Percentiles rank a stretch among this genome's conserved stretches.
These are phyloP conservation scores for Phrynocephalus guinanensis DNA, from an alignment of 2,797 vertebrate genomes.

Conservation along the genomic window DNA sequence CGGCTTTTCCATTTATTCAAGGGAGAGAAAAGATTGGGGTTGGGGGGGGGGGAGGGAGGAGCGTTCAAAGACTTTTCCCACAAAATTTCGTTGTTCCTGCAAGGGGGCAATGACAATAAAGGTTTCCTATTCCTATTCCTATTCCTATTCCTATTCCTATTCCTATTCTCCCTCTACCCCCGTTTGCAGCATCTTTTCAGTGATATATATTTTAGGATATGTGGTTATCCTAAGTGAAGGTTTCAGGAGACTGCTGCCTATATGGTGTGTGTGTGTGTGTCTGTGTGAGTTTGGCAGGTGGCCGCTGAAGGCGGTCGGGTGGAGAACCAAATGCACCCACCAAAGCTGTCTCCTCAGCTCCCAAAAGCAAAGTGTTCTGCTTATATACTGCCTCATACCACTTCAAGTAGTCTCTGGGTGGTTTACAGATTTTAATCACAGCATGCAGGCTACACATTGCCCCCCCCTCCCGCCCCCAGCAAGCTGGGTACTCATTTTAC, in stretches of 20 bases:
- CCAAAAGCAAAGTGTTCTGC: neutral
- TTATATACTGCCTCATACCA: no score
- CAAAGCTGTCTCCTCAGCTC: slow-evolving; percentile 46
- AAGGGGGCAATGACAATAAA: no score
- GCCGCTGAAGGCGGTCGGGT: slow-evolving; percentile 26
- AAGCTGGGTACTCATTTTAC: no score
- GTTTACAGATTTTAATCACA: no score
- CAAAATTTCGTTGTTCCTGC: no score
- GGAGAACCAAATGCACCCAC: slow-evolving; percentile 46
- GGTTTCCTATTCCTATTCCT: no score
- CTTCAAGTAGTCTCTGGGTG: no score
- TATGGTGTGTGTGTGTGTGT: no score
- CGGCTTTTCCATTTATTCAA: slow-evolving; percentile 62
- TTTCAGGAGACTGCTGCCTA: slow-evolving; percentile 51
- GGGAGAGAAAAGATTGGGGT: slow-evolving; percentile 58
- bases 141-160: no score
- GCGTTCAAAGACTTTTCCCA: slow-evolving; percentile 32
- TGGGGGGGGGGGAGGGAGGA: slow-evolving; percentile 3
- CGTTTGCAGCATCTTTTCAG: slow-evolving; percentile 58
- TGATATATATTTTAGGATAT: slow-evolving; percentile 62
- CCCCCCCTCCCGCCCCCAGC: no score
- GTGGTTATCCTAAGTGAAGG: slow-evolving; percentile 51
- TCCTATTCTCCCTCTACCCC: neutral
- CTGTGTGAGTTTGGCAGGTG: slow-evolving; percentile 32
- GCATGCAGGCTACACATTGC: no score